Conservation (phyloP, 2,113 vertebrate species). For the Mustelus asterias region DNA sequence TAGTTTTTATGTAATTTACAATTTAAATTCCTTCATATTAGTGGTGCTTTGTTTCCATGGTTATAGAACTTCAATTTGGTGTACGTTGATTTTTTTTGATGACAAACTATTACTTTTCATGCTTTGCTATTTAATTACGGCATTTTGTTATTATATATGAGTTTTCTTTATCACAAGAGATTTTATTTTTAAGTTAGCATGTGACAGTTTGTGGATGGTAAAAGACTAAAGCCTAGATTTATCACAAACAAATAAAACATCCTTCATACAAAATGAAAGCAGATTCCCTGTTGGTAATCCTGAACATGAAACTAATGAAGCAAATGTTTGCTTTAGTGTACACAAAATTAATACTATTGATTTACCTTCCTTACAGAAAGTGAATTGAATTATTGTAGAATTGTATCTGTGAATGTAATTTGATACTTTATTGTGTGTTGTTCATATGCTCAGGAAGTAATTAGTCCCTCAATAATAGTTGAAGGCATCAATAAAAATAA, state of each 20-base stretch:
- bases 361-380: not conserved
- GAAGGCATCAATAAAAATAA: not conserved
- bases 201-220: not conserved
- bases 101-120: not conserved
- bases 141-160: not conserved
- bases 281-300: not conserved
- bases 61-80: not conserved
- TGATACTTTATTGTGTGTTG: not conserved
- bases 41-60: not conserved
- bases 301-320: not conserved
- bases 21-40: not conserved
- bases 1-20: not conserved
- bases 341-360: not conserved
- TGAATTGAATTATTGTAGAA: not conserved
- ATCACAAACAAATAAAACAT: constrained; percentile 1
- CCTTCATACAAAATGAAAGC: not conserved
- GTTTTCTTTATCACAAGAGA: not conserved
- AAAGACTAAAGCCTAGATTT: not conserved
- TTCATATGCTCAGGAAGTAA: not conserved
- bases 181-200: not conserved
- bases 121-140: not conserved
- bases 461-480: not conserved
- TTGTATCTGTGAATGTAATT: not conserved
- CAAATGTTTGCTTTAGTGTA: not conserved
- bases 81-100: not conserved